A percentile compares a stretch with the other conserved stretches of the same genome.
These are phyloP conservation scores for Imbricaverruca yamaguchii DNA, from an alignment of 2,888 invertebrate genomes.

Conservation along the genomic window DNA sequence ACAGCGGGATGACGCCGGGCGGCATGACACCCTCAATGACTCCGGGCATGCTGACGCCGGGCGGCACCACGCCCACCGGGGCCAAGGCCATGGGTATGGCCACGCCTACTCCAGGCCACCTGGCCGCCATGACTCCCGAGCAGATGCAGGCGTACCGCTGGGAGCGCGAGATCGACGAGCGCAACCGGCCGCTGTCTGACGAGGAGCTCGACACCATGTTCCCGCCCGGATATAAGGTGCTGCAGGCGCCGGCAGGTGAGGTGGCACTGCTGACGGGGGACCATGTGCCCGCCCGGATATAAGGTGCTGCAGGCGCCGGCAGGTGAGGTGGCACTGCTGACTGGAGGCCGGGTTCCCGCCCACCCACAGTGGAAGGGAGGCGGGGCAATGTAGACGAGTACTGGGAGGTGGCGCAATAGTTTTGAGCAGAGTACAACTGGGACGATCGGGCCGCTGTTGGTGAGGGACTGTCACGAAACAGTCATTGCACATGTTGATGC, in stretches of 20 bases:
- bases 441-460: no score
- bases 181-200: conserved; percentile 91
- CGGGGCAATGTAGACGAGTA: no score
- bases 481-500: no score
- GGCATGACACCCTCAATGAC: conserved; percentile 61
- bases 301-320: conserved; percentile 87
- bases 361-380: no score
- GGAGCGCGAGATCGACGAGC: conserved; percentile 97
- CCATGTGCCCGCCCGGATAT: conserved; percentile 96
- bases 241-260: conserved; percentile 85
- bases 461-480: no score
- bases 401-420: no score
- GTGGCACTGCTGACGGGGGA: conserved; percentile 90
- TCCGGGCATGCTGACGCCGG: conserved; percentile 62
- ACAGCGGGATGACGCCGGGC: conserved; percentile 72
- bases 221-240: conserved; percentile 94
- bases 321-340: conserved; percentile 54
- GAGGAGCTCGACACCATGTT: conserved; percentile 97
- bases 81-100: conserved; percentile 97
- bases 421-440: no score
- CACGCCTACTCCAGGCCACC: conserved; percentile 90
- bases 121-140: conserved; percentile 98
- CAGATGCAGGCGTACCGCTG: conserved; percentile 95
- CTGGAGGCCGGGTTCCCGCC: no score
- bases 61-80: conserved; percentile 77